Conservation (phyloP, 2,113 vertebrate genomes). For the Otus sunia region DNA sequence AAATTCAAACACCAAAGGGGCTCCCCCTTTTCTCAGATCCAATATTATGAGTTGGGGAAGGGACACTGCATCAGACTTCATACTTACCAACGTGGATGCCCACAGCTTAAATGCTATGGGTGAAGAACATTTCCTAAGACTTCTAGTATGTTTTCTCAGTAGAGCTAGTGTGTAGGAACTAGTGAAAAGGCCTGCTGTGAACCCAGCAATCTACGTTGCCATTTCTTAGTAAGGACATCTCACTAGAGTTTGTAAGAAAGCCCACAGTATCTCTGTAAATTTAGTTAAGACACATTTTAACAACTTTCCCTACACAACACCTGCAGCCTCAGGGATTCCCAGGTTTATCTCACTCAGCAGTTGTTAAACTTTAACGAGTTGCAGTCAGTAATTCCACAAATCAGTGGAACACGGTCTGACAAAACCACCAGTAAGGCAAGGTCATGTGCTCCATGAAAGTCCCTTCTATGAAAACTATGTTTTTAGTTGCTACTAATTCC, state of each 20-base stretch:
- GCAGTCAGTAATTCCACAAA: neutral
- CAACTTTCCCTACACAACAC: neutral
- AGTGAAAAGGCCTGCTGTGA: neutral
- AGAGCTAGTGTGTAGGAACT: neutral
- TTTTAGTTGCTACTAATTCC: neutral
- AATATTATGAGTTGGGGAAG: neutral
- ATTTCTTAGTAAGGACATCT: neutral
- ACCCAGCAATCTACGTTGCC: neutral
- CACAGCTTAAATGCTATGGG: neutral
- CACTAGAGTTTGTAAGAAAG: neutral
- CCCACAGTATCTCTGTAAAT: neutral
- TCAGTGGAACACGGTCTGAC: neutral
- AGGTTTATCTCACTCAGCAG: neutral
- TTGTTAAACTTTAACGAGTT: neutral
- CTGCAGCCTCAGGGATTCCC: neutral
- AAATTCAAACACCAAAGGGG: neutral
- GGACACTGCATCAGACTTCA: neutral
- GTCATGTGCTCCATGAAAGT: neutral
- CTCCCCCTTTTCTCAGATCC: neutral
- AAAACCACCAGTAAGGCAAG: neutral
- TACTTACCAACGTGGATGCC: neutral
- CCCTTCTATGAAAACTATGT: neutral
- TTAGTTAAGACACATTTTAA: neutral
- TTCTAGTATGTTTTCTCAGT: neutral
- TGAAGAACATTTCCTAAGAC: neutral